phyloP scores from a whole-genome alignment of 2,888 invertebrate genomes.

The Heliconius sara region DNA sequence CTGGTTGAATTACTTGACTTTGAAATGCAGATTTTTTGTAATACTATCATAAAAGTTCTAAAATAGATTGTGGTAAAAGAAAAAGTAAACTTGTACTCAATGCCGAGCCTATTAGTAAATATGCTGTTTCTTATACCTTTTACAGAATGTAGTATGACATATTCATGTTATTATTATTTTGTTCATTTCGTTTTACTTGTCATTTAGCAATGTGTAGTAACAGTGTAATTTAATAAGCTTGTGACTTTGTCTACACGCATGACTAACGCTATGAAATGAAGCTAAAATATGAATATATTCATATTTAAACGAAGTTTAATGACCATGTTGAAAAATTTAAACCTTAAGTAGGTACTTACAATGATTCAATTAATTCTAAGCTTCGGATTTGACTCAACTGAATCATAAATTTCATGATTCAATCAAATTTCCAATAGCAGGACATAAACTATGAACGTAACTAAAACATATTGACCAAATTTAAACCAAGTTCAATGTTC shows the following conservation, averaged over 20 bases:
- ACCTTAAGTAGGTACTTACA: background rate
- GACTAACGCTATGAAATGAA: constrained; percentile 53
- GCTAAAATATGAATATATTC: constrained; percentile 34
- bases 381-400: background rate
- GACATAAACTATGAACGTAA: background rate
- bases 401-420: background rate
- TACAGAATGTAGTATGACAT: background rate
- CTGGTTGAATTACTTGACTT: constrained; percentile 3
- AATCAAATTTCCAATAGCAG: background rate
- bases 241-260: constrained; percentile 60
- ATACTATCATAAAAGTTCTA: constrained; percentile 1
- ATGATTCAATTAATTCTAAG: background rate
- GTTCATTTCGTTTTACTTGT: constrained; percentile 5
- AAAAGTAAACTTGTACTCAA: constrained; percentile 20
- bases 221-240: constrained; percentile 50
- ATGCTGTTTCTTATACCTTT: constrained; percentile 13
- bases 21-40: constrained; percentile 9
- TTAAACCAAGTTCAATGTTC: constrained; percentile 53
- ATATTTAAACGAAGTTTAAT: background rate
- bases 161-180: background rate
- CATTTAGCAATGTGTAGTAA: constrained; percentile 8
- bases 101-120: constrained; percentile 29
- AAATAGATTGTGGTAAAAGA: constrained; percentile 10
- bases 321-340: constrained; percentile 31
- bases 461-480: constrained; percentile 33